Evolutionary conservation across 2,113 vertebrate species (phyloP).

Genomic region (Choloepus hoffmanni): DNA sequence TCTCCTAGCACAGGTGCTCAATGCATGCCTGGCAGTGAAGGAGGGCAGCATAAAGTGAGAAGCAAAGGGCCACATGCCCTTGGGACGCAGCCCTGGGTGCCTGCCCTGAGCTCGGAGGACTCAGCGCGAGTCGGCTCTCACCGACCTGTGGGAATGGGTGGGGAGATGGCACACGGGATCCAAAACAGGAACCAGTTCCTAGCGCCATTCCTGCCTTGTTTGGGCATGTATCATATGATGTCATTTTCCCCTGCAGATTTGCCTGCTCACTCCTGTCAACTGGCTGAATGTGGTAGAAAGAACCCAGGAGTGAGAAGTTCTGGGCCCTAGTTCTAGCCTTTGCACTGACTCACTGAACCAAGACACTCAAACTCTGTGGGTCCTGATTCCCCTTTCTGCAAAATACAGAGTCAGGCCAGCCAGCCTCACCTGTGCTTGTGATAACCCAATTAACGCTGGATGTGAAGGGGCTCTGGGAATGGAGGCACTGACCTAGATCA

Average conservation of each 20-base stretch:
- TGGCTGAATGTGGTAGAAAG: not conserved
- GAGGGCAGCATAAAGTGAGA: not conserved
- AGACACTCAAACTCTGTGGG: not conserved
- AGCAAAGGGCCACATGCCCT: not conserved
- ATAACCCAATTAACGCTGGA: not conserved
- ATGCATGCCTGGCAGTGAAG: not conserved
- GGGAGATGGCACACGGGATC: not conserved
- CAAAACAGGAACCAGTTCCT: fast-evolving
- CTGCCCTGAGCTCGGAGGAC: not conserved
- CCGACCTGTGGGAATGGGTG: not conserved
- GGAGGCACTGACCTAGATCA: not conserved
- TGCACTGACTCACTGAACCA: not conserved
- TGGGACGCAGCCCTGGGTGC: not conserved
- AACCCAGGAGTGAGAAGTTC: not conserved
- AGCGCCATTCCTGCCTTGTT: not conserved
- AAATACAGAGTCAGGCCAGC: not conserved
- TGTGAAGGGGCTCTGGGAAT: not conserved
- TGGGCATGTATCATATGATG: not conserved
- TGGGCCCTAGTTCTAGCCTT: not conserved
- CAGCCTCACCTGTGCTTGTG: not conserved
- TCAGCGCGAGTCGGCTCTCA: not conserved
- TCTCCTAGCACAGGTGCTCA: not conserved
- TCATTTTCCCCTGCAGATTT: not conserved
- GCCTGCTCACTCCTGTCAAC: not conserved
- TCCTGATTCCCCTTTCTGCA: not conserved